Conservation (phyloP, 2,888 invertebrate species). For the Xanthia icteritia region DNA sequence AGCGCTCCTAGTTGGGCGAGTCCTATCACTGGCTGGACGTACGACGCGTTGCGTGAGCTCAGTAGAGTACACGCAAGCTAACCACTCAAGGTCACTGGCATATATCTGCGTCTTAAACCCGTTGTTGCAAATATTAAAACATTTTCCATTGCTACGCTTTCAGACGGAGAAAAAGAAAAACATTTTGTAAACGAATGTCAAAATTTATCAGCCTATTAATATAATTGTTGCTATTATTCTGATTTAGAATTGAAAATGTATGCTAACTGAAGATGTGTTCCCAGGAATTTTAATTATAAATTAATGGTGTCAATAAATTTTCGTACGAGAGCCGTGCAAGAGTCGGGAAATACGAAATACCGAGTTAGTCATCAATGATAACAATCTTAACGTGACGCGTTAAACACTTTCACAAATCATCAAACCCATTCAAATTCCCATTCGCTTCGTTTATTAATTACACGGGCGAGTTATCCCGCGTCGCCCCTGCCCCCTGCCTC, state of each 20-base stretch:
- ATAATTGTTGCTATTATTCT: constrained; percentile 50
- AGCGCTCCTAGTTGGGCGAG: no score
- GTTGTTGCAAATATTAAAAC: neutral
- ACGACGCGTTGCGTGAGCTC: no score
- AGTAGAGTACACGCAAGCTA: no score
- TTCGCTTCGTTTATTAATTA: constrained; percentile 87
- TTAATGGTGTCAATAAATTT: constrained; percentile 53
- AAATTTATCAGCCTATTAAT: constrained; percentile 40
- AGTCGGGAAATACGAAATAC: constrained; percentile 31
- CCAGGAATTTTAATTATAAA: constrained; percentile 56
- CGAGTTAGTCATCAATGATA: constrained; percentile 56
- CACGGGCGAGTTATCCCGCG: constrained; percentile 76
- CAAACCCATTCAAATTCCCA: constrained; percentile 80
- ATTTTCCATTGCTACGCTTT: constrained; percentile 21
- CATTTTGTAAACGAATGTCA: constrained; percentile 5
- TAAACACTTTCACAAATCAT: constrained; percentile 80
- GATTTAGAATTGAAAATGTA: constrained; percentile 29
- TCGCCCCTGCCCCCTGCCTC: constrained; percentile 49
- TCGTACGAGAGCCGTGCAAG: constrained; percentile 11
- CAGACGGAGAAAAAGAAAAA: constrained; percentile 13
- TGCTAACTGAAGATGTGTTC: constrained; percentile 33
- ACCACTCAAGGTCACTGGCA: no score
- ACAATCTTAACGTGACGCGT: constrained; percentile 61
- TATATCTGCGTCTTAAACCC: neutral
- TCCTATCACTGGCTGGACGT: no score